A percentile compares a stretch with the other conserved stretches of the same genome.
These are phyloP conservation scores for Microctenopoma stevenorrisi DNA, from an alignment of 2,797 vertebrate species.

Conservation along the genomic window DNA sequence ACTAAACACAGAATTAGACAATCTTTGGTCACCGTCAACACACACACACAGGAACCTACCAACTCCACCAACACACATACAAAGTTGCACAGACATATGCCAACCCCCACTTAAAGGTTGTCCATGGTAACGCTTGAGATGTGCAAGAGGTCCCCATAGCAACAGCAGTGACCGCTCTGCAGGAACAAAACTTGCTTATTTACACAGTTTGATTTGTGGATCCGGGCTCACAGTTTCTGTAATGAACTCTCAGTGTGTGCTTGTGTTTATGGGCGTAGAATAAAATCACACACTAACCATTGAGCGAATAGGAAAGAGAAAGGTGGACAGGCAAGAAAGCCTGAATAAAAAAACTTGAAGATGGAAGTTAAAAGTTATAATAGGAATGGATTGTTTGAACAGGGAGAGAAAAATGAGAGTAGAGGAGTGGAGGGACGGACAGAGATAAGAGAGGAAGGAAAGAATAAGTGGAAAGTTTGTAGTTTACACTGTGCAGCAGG, in stretches of 20 bases:
- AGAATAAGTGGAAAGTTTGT: constrained; percentile 29
- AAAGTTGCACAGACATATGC: constrained; percentile 36
- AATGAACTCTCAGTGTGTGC: constrained; percentile 36
- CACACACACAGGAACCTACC: constrained; percentile 10
- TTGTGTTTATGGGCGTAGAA: constrained; percentile 1
- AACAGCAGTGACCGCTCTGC: constrained; percentile 58
- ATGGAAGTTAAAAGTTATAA: background rate
- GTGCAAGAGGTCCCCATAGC: constrained; percentile 70
- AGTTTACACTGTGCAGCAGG: constrained; percentile 44
- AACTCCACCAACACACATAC: constrained; percentile 10
- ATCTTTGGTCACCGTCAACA: constrained; percentile 50
- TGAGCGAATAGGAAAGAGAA: background rate
- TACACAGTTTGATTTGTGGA: constrained; percentile 78
- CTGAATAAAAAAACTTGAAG: background rate
- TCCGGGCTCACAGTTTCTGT: constrained; percentile 59
- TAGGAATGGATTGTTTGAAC: background rate
- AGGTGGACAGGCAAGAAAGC: background rate
- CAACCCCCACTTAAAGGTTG: constrained; percentile 56
- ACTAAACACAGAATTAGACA: constrained; percentile 36
- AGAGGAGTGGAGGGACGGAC: background rate
- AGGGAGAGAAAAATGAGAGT: background rate
- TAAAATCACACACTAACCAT: background rate
- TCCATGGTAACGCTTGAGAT: constrained; percentile 72
- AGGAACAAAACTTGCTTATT: constrained; percentile 71
- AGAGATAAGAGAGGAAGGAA: constrained; percentile 30